Evolutionary conservation across 2,113 vertebrate species (phyloP).

Genomic region (Gracilinanus agilis): DNA sequence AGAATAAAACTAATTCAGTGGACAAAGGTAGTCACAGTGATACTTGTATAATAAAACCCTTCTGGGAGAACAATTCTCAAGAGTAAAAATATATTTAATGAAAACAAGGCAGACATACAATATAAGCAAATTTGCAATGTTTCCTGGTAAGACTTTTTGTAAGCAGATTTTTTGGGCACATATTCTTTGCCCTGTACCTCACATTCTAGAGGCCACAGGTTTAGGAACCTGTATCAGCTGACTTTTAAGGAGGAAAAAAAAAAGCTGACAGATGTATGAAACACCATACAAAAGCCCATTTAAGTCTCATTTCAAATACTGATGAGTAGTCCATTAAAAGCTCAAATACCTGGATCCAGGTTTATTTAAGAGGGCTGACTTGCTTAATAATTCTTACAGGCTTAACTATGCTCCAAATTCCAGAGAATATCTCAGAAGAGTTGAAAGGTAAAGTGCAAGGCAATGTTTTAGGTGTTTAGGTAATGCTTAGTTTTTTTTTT

Average conservation of each 20-base stretch:
- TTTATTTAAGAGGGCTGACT: neutral
- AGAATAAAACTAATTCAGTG: constrained; percentile 45
- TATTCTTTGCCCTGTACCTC: neutral
- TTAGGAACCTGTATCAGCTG: neutral
- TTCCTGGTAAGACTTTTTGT: neutral
- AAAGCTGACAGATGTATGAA: neutral
- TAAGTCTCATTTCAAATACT: neutral
- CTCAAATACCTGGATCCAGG: neutral
- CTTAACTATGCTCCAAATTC: constrained; percentile 61
- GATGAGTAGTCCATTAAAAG: neutral
- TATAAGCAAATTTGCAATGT: neutral
- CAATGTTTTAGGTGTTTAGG: constrained; percentile 61
- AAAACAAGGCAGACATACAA: constrained; percentile 29
- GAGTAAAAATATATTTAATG: constrained; percentile 66
- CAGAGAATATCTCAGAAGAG: constrained; percentile 64
- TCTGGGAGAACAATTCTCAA: constrained; percentile 55
- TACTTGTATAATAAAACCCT: constrained; percentile 51
- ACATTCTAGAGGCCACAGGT: neutral
- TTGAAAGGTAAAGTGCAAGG: constrained; percentile 64
- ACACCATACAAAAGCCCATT: too few relatives aligned
- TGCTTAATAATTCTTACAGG: constrained; percentile 82
- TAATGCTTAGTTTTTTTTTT: constrained; percentile 80
- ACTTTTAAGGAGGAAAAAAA: neutral
- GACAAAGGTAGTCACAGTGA: constrained; percentile 64
- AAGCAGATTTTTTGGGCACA: too few relatives aligned